phyloP scores from a whole-genome alignment of 2,113 vertebrate species.

The Protobothrops flavoviridis region DNA sequence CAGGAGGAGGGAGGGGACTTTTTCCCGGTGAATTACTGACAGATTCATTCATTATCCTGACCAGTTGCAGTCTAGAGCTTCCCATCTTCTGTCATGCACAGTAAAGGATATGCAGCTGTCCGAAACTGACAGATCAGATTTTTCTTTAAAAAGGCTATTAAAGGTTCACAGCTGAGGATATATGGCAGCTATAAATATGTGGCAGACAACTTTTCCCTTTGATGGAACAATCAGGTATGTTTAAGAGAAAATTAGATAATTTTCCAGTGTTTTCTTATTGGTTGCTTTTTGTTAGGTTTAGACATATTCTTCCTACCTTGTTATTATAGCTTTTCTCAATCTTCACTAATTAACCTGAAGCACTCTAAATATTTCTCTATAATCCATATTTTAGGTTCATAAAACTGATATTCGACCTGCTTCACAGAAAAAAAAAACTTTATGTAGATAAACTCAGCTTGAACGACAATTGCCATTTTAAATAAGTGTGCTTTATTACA shows the following conservation, averaged over 20 bases:
- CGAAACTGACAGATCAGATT: neutral
- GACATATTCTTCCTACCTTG: neutral
- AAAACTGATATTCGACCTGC: neutral
- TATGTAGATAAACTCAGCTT: neutral
- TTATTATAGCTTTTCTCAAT: neutral
- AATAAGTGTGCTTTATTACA: slow-evolving; percentile 47
- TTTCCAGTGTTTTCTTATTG: neutral
- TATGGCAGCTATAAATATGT: slow-evolving; percentile 19
- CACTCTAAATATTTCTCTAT: neutral
- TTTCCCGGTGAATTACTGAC: neutral
- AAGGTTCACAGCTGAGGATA: slow-evolving; percentile 11
- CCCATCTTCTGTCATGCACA: neutral
- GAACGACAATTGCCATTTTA: neutral
- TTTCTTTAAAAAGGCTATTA: neutral
- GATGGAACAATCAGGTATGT: slow-evolving; percentile 42
- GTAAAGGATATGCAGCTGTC: neutral
- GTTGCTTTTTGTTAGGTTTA: neutral
- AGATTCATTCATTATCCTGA: neutral
- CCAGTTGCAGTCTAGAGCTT: neutral
- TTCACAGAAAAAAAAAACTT: neutral
- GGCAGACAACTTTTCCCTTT: slow-evolving; percentile 28
- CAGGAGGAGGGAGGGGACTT: neutral
- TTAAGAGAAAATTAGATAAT: rapidly evolving
- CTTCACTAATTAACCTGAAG: neutral
- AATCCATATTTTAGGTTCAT: neutral